A percentile compares a stretch with the other conserved stretches of the same genome.
These are phyloP conservation scores for Heliconius hewitsoni DNA, from an alignment of 1,140 invertebrate species.

Conservation along the genomic window DNA sequence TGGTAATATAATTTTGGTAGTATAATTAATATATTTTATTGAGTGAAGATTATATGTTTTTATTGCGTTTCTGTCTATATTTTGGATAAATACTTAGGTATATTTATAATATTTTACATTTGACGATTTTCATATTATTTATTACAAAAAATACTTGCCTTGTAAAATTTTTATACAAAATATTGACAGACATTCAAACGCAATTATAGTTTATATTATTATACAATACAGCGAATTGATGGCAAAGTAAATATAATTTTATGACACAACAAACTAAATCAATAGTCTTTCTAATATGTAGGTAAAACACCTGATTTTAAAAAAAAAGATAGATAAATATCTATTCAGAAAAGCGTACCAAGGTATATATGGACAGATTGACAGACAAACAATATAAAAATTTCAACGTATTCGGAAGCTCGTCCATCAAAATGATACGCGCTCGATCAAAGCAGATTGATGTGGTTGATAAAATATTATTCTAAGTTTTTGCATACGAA, in stretches of 20 bases:
- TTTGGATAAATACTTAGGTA: background rate
- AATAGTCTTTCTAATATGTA: background rate
- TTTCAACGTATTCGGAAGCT: slow-evolving; percentile 62
- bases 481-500: slow-evolving; percentile 43
- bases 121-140: background rate
- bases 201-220: no score
- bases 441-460: slow-evolving; percentile 73
- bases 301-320: background rate
- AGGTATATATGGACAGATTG: slow-evolving; percentile 48
- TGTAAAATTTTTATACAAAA: no score
- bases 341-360: slow-evolving; percentile 43
- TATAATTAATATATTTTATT: background rate
- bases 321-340: slow-evolving; percentile 43
- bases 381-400: slow-evolving; percentile 58
- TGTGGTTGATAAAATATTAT: slow-evolving; percentile 49
- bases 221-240: no score
- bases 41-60: background rate
- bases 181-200: no score
- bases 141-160: no score
- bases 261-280: no score
- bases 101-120: background rate
- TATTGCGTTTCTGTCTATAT: background rate
- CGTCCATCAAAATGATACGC: slow-evolving; percentile 68
- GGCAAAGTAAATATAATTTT: no score
- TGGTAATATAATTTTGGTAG: background rate